Base-by-base conservation (phyloP, 2,797 vertebrate species). In the Brachyrhaphis roseni region DNA sequence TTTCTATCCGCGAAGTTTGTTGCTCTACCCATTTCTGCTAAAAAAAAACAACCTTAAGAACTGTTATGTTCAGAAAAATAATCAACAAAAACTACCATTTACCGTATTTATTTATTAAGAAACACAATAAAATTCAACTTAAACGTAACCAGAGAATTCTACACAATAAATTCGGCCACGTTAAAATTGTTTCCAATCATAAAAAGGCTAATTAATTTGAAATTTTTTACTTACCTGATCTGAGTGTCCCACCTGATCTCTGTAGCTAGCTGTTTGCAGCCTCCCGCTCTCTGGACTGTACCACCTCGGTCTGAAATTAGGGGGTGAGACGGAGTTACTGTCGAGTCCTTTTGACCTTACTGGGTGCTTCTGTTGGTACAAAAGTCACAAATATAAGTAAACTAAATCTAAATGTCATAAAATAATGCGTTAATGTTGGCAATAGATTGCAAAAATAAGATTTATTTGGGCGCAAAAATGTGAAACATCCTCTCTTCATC, bases 211-310 rank as follows among this genome's bases (percentile, higher is more conserved):
- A 51, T 73, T 34, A 34, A 51, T 73, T 34, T 57, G 16, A 2
- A 26, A 12, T 2, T 3, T 15, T 71, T 55, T 26, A 2, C 41
- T 85, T 31, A 73, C 55, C 73, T 39, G 18, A 1, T 1, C 13
- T 1, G 5, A 4, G 23, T 15, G 23, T 4, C 36, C 2, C 26
- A 39, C n/a, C 5, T 20, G 28, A 51, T 64, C 18, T 5, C 34
- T 70, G 13, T 1, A 77, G 66, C 62, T 49, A 86, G 66, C 77
- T 78, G 70, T 85, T 92, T 5, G 13, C 23, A 86, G 45, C 0
- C 10, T 87, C 93, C 91, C 95, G 93, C 92, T 75, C 80, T 80
- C 4, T 12, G 87, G 94, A 87, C 80, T 85, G 6, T 86, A 93
- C 94, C 93, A 95, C 16, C 71, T 82, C 16, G 0, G 0, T 1